Conservation (phyloP, 2,888 invertebrate genomes). For the Palloptera scutellata region DNA sequence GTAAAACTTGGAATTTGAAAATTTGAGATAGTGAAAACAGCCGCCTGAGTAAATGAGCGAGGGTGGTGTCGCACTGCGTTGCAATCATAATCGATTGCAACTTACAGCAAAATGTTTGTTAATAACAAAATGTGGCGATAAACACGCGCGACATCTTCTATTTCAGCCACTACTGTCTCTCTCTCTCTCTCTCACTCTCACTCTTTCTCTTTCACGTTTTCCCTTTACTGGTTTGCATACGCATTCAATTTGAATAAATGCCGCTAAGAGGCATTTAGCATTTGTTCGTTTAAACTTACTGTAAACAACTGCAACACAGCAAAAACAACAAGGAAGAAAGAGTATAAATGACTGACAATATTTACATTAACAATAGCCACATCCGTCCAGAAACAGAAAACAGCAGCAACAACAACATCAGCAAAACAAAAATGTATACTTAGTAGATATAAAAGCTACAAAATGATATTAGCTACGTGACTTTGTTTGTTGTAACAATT, state of each 20-base stretch:
- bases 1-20: background rate
- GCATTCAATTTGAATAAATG: slow-evolving; percentile 41
- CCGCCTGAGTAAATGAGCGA: background rate
- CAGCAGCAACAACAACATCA: background rate
- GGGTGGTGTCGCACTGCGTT: background rate
- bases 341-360: no score
- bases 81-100: background rate
- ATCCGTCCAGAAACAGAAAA: background rate
- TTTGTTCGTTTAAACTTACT: slow-evolving; percentile 27
- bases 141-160: slow-evolving; percentile 28
- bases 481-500: background rate
- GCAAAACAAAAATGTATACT: background rate
- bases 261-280: slow-evolving; percentile 30
- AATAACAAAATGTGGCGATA: slow-evolving; percentile 10
- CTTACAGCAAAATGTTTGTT: slow-evolving; percentile 2
- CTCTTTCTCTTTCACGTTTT: no score
- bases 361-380: background rate
- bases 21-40: background rate
- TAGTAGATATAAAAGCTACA: background rate
- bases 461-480: background rate
- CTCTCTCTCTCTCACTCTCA: no score
- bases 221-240: no score
- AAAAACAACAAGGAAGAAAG: slow-evolving; percentile 11
- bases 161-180: no score
- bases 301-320: no score